A percentile compares a stretch with the other conserved stretches of the same genome.
phyloP scores from a whole-genome alignment of 2,113 vertebrate genomes.

The Tetrax tetrax region DNA sequence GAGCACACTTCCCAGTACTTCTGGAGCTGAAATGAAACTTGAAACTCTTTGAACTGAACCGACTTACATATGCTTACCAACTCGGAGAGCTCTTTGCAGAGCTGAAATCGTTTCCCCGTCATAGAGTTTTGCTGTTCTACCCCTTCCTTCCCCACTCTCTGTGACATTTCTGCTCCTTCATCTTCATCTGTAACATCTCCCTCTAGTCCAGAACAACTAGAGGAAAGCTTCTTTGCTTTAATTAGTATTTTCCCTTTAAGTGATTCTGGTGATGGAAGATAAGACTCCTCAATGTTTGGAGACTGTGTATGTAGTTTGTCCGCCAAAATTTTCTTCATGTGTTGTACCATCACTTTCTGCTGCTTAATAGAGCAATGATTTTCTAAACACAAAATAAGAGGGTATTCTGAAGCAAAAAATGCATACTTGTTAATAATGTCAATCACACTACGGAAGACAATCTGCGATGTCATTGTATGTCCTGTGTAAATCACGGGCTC shows the following conservation, averaged over 20 bases:
- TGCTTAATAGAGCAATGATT: slow-evolving; percentile 97
- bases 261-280: slow-evolving; percentile 88
- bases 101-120: slow-evolving; percentile 86
- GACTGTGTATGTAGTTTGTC: slow-evolving; percentile 86
- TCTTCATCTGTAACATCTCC: slow-evolving; percentile 98
- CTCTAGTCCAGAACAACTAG: slow-evolving; percentile 84
- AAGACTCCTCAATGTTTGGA: slow-evolving; percentile 87
- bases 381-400: slow-evolving; percentile 93
- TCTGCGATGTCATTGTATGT: slow-evolving; percentile 97
- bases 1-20: slow-evolving; percentile 98
- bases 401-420: slow-evolving; percentile 94
- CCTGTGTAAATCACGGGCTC: slow-evolving; percentile 97
- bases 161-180: slow-evolving; percentile 95
- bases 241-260: slow-evolving; percentile 92
- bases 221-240: slow-evolving; percentile 92
- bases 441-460: slow-evolving; percentile 92
- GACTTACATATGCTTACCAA: slow-evolving; percentile 95
- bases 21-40: slow-evolving; percentile 90
- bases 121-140: slow-evolving; percentile 79
- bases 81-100: slow-evolving; percentile 94
- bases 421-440: slow-evolving; percentile 95
- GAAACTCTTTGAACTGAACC: slow-evolving; percentile 93
- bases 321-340: slow-evolving; percentile 93
- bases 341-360: slow-evolving; percentile 96
- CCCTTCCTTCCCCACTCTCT: slow-evolving; percentile 84